These are phyloP conservation scores for Cantharis flavilabris DNA, from an alignment of 2,888 invertebrate genomes.

Conservation along the genomic window DNA sequence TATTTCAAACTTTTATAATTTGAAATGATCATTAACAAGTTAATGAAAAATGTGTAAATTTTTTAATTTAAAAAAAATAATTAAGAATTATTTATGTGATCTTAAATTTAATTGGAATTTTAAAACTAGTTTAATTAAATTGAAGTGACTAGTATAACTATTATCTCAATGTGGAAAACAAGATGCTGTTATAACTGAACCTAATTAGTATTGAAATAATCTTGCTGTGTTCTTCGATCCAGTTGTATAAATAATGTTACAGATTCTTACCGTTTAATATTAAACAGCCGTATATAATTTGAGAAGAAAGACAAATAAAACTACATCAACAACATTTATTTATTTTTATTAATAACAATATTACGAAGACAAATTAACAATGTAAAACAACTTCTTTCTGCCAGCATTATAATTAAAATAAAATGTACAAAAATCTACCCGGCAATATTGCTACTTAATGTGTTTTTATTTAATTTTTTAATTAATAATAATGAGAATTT, in stretches of 20 bases:
- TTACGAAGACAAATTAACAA: slow-evolving; percentile 24
- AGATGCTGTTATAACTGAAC: background rate
- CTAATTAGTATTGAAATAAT: background rate
- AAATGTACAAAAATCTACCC: slow-evolving; percentile 9
- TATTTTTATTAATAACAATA: slow-evolving; percentile 27
- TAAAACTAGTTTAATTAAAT: background rate
- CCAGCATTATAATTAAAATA: slow-evolving; percentile 7
- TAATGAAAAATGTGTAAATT: background rate
- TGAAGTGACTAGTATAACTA: background rate
- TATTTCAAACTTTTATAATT: background rate
- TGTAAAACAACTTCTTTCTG: slow-evolving; percentile 14
- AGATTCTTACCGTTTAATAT: background rate
- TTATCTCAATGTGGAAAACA: background rate
- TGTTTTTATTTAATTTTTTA: slow-evolving; percentile 1
- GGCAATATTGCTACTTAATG: slow-evolving; percentile 13
- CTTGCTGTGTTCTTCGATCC: background rate
- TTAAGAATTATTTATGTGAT: background rate
- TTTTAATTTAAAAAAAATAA: background rate
- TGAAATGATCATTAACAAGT: background rate
- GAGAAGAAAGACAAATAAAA: background rate
- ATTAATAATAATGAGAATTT: background rate
- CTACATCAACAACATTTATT: background rate
- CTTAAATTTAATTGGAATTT: background rate
- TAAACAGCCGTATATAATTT: background rate
- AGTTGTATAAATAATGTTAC: background rate